Evolutionary conservation across 2,888 invertebrate genomes (phyloP).

Genomic region (Parnassius apollo): DNA sequence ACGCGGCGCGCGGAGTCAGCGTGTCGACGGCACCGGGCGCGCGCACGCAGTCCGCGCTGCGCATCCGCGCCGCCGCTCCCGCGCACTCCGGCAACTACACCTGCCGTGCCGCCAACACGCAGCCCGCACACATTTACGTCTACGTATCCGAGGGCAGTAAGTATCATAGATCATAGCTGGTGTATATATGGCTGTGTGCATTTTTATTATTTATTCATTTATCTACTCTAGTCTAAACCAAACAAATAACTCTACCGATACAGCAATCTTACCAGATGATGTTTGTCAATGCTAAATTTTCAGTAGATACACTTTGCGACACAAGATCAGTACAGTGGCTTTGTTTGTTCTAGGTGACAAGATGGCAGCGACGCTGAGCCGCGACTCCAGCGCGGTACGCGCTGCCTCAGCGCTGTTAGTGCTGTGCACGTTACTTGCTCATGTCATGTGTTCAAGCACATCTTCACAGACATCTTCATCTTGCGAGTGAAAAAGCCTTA

Average conservation of each 20-base stretch:
- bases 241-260: too few species aligned
- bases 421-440: too few species aligned
- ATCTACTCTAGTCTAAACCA: too few species aligned
- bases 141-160: slow-evolving; percentile 93
- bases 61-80: slow-evolving; percentile 85
- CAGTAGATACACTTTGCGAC: neutral
- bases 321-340: too few species aligned
- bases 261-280: too few species aligned
- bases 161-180: slow-evolving; percentile 30
- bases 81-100: slow-evolving; percentile 95
- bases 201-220: too few species aligned
- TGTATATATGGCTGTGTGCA: too few species aligned
- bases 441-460: neutral
- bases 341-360: too few species aligned
- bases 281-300: neutral
- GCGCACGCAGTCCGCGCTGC: slow-evolving; percentile 91
- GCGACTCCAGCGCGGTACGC: too few species aligned
- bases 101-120: slow-evolving; percentile 93
- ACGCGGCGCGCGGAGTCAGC: slow-evolving; percentile 89
- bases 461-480: neutral
- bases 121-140: slow-evolving; percentile 93
- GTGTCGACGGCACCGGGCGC: slow-evolving; percentile 94
- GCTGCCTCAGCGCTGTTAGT: too few species aligned
- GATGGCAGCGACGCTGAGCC: too few species aligned
- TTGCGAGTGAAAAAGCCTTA: too few species aligned